Percentiles rank a stretch among this genome's conserved stretches.
Evolutionary conservation across 2,888 invertebrate genomes (phyloP).

Genomic region (Taphrorychus bicolor): DNA sequence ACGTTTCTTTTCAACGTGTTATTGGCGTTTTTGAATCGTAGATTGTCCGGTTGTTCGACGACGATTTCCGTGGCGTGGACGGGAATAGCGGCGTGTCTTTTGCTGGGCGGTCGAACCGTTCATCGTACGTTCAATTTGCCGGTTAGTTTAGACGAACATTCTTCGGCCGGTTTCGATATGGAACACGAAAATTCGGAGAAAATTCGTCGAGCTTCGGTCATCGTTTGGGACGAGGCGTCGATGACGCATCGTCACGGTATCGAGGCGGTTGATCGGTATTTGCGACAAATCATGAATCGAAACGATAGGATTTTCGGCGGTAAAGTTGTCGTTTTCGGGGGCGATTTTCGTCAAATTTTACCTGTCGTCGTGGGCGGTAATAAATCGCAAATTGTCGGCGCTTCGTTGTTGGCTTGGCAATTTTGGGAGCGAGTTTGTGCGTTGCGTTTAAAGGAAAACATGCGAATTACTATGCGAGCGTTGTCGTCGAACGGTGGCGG

Average conservation of each 20-base stretch:
- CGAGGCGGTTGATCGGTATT: background rate
- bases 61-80: background rate
- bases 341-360: constrained; percentile 1
- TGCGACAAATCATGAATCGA: background rate
- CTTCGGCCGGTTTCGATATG: background rate
- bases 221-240: background rate
- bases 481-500: too few species aligned
- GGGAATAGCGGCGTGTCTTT: background rate
- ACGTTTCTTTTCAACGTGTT: constrained; percentile 53
- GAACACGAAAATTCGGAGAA: background rate
- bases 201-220: background rate
- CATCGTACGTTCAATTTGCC: background rate
- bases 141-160: background rate
- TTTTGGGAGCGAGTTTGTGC: background rate
- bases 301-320: background rate
- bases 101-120: background rate
- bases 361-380: background rate
- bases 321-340: background rate
- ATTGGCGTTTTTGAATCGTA: background rate
- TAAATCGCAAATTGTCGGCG: background rate
- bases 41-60: background rate
- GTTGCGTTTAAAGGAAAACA: background rate
- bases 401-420: background rate
- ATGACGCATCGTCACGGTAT: background rate
- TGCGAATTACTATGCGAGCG: background rate